These are phyloP conservation scores for Falco columbarius DNA, from an alignment of 2,797 vertebrate species.

Conservation along the genomic window DNA sequence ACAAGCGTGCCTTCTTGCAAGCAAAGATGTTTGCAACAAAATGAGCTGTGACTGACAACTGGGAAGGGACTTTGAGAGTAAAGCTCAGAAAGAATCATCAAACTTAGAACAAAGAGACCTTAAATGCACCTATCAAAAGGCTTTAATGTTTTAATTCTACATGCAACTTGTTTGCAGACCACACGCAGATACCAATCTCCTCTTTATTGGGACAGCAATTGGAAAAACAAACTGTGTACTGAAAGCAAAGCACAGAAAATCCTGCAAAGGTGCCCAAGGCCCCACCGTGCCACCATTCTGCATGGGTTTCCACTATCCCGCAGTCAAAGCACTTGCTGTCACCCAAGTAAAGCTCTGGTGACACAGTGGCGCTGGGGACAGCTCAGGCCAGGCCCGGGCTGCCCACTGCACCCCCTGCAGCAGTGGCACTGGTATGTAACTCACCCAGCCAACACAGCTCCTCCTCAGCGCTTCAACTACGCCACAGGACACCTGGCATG, in stretches of 20 bases:
- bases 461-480: rapidly evolving
- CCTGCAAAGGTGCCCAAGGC: not conserved
- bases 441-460: not conserved
- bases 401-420: not conserved
- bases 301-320: too few species aligned
- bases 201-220: not conserved
- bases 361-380: rapidly evolving
- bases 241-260: not conserved
- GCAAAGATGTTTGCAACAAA: not conserved
- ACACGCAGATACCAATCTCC: not conserved
- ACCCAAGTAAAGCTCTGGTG: not conserved
- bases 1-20: not conserved
- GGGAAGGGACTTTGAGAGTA: not conserved
- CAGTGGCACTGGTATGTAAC: rapidly evolving
- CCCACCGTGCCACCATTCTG: not conserved
- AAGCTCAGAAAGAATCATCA: not conserved
- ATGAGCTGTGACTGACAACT: not conserved
- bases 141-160: not conserved
- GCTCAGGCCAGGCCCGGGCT: not conserved
- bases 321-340: not conserved
- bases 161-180: not conserved
- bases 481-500: rapidly evolving
- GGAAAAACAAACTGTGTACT: not conserved
- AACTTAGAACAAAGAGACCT: not conserved
- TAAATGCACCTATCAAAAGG: not conserved